phyloP scores from a whole-genome alignment of 2,797 vertebrate species.

The Nasua narica region DNA sequence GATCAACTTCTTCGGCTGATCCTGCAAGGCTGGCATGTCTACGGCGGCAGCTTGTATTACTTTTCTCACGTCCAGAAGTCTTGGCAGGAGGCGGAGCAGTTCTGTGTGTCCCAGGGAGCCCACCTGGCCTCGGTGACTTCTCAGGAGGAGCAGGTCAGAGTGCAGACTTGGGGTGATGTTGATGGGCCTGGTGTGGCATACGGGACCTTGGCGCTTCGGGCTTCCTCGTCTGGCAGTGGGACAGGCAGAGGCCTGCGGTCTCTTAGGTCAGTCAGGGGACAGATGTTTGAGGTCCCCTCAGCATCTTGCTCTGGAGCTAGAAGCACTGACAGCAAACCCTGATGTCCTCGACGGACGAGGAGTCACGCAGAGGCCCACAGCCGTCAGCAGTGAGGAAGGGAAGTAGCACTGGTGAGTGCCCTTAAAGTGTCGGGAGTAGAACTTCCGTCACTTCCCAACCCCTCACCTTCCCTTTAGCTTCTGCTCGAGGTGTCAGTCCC shows the following conservation, averaged over 20 bases:
- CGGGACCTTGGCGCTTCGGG: not conserved
- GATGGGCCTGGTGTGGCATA: not conserved
- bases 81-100: conserved; percentile 51
- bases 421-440: not conserved
- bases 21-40: conserved; percentile 30
- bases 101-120: conserved; percentile 54
- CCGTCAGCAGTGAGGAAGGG: not conserved
- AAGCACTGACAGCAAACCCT: not conserved
- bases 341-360: not conserved
- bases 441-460: fast-evolving
- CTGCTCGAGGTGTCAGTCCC: not conserved
- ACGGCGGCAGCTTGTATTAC: conserved; percentile 46
- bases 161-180: not conserved
- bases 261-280: not conserved
- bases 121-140: conserved; percentile 71
- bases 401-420: not conserved
- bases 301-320: not conserved
- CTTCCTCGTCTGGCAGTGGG: not conserved
- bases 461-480: not conserved
- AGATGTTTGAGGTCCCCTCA: not conserved
- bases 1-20: conserved; percentile 29
- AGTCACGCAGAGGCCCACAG: not conserved
- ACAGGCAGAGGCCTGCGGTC: not conserved
- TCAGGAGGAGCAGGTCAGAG: conserved; percentile 65
- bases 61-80: conserved; percentile 45